phyloP scores from a whole-genome alignment of 1,140 invertebrate species.

The Ceratina calcarata region DNA sequence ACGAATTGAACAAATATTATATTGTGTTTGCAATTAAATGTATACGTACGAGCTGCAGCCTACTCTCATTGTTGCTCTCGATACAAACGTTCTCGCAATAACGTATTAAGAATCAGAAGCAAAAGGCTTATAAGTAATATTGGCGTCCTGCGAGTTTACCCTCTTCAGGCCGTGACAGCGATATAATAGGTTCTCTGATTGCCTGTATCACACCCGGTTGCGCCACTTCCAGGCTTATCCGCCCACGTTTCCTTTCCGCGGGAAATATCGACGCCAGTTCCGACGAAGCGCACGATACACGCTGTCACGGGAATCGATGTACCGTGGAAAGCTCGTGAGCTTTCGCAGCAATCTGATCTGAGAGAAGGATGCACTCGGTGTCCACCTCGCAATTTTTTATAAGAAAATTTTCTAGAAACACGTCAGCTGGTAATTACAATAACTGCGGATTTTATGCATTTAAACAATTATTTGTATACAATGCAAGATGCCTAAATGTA shows the following conservation, averaged over 20 bases:
- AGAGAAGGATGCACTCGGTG: not conserved
- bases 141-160: constrained; percentile 30
- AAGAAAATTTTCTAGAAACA: too few species aligned
- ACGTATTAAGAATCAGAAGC: constrained; percentile 43
- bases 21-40: too few species aligned
- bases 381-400: not conserved
- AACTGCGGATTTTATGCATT: too few species aligned
- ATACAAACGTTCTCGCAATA: constrained; percentile 10
- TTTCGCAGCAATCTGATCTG: constrained; percentile 7
- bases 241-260: constrained; percentile 46
- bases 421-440: too few species aligned
- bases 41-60: too few species aligned
- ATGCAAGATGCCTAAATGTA: too few species aligned
- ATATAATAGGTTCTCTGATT: constrained; percentile 55
- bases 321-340: constrained; percentile 19
- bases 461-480: too few species aligned
- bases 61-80: not conserved
- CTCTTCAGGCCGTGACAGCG: constrained; percentile 51
- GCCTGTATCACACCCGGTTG: constrained; percentile 58
- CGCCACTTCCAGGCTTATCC: constrained; percentile 59
- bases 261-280: constrained; percentile 49
- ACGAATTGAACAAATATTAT: too few species aligned
- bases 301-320: constrained; percentile 47
- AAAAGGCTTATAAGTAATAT: constrained; percentile 46
- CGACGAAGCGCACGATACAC: constrained; percentile 7